Evolutionary conservation across 2,888 invertebrate species (phyloP).

Genomic region (Baronia brevicornis): DNA sequence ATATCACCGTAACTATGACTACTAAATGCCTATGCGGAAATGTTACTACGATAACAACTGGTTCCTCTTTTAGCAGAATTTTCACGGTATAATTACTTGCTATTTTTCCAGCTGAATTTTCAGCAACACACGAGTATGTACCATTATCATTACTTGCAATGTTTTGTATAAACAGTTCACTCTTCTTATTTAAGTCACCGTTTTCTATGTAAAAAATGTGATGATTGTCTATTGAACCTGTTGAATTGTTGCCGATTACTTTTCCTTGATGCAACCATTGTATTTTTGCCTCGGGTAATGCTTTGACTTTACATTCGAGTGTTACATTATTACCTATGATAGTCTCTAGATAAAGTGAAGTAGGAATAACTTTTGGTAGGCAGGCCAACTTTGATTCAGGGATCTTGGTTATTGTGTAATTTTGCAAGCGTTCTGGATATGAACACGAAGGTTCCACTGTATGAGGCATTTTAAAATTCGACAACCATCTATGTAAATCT

Average conservation of each 20-base stretch:
- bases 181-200: constrained; percentile 83
- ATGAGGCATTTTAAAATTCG: constrained; percentile 84
- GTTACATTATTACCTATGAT: constrained; percentile 89
- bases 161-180: constrained; percentile 86
- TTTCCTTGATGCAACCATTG: constrained; percentile 91
- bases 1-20: constrained; percentile 80
- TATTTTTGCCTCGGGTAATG: constrained; percentile 87
- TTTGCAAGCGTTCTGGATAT: constrained; percentile 80
- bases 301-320: constrained; percentile 85
- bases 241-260: constrained; percentile 84
- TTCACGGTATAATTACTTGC: constrained; percentile 88
- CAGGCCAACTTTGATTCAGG: constrained; percentile 85
- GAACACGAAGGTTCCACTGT: constrained; percentile 86
- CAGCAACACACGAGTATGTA: constrained; percentile 89
- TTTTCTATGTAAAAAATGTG: constrained; percentile 83
- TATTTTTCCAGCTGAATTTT: constrained; percentile 87
- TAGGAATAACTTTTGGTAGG: constrained; percentile 84
- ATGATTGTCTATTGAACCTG: constrained; percentile 78
- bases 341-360: constrained; percentile 84
- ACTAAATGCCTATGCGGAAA: constrained; percentile 83
- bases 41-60: constrained; percentile 79
- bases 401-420: constrained; percentile 80
- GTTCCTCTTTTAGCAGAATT: constrained; percentile 83
- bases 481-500: constrained; percentile 86
- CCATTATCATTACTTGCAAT: constrained; percentile 88